Base-by-base conservation (phyloP, 2,113 vertebrate species). In the Indri indri region DNA sequence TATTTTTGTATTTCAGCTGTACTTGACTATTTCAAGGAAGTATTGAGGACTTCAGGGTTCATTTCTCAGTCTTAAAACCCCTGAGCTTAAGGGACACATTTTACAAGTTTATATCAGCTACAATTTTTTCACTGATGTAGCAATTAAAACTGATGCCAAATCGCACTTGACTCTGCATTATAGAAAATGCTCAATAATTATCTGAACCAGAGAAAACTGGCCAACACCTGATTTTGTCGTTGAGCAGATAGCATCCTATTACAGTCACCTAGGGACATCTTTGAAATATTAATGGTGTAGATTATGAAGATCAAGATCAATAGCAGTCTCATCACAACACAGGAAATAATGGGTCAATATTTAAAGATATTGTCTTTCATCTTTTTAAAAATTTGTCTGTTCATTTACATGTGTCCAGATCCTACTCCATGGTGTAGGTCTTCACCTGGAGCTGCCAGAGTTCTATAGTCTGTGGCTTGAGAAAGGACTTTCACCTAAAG, bases 231-330 rank as follows among this genome's bases (percentile, higher is more conserved):
- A 77, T 77, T 71, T 76, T 89, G 4, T 85, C 8, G 52, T 52
- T 82, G 70, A 80, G 7, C n/a, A 94, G 63, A 4, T 25, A 63
- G 30, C 5, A 45, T 45, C 34, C 18, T 73, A 68, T 82, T 42
- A 71, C 17, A 45, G 65, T 86, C 7, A 63, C 12, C 2, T 77
- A 81, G 34, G 9, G 63, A 61, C 13, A 65, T 86, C 63, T 81
- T 82, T 71, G 50, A 89, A 88, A 86, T 17, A 54, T 85, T 25
- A 82, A 50, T 86, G 14, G 5, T 61, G 65, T 76, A 59, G 50
- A 59, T 89, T 93, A 45, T 65, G 54, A 95, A 8, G 23, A 82
- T 54, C 47, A 95, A 91, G 37, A 66, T 93, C 20, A 95, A 90
- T 25, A 87, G 20, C 32, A 66, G 37, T 82, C 32, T 42, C 59